These are phyloP conservation scores for Mythimna loreyi DNA, from an alignment of 2,888 invertebrate species.

Conservation along the genomic window DNA sequence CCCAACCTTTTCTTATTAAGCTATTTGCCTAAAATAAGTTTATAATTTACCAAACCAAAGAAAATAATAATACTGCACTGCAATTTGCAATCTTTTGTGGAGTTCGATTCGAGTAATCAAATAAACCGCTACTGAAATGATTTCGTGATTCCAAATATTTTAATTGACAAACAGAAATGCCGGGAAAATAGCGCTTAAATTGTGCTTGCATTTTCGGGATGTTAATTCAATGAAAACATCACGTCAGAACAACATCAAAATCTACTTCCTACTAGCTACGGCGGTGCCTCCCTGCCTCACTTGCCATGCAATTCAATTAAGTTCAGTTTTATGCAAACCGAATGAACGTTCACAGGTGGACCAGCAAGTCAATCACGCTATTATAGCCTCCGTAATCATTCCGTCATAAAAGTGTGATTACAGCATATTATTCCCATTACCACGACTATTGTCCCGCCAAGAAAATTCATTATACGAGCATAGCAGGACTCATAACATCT, in stretches of 20 bases:
- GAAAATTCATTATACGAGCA: conserved; percentile 64
- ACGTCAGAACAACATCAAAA: conserved; percentile 79
- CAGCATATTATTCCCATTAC: conserved; percentile 51
- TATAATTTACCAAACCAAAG: conserved; percentile 37
- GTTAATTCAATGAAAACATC: conserved; percentile 87
- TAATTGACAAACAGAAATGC: conserved; percentile 90
- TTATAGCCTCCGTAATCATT: conserved; percentile 33
- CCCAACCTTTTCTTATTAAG: background rate
- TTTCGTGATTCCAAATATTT: conserved; percentile 89
- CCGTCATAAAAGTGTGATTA: conserved; percentile 47
- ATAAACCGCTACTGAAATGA: conserved; percentile 86
- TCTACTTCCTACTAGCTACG: conserved; percentile 73
- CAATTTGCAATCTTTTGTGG: conserved; percentile 76
- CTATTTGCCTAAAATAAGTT: background rate
- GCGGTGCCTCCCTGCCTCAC: conserved; percentile 61
- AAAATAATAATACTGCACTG: conserved; percentile 69
- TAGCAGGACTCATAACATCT: conserved; percentile 69
- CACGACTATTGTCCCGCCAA: conserved; percentile 61
- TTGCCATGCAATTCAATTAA: conserved; percentile 58
- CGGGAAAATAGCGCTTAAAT: conserved; percentile 86
- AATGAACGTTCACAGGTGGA: conserved; percentile 38
- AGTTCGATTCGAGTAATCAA: conserved; percentile 80
- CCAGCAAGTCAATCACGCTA: conserved; percentile 36
- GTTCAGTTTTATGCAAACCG: conserved; percentile 51
- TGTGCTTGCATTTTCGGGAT: conserved; percentile 86